phyloP scores from a whole-genome alignment of 53 echinoderm and acorn worm species.

The Paracentrotus lividus region DNA sequence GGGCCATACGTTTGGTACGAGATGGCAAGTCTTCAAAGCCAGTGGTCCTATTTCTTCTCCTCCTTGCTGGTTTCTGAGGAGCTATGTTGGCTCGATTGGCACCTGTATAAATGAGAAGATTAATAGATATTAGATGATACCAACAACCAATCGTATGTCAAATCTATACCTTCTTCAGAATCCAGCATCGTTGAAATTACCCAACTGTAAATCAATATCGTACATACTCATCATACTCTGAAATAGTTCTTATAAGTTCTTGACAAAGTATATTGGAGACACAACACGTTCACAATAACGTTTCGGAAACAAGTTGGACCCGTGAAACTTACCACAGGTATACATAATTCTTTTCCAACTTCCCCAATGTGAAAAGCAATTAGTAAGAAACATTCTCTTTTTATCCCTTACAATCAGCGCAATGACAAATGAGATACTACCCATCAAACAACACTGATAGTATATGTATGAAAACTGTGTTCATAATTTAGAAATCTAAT shows the following conservation, averaged over 20 bases:
- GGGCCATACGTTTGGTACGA: constrained; percentile 79
- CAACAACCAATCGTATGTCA: no score
- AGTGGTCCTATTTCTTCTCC: constrained; percentile 78
- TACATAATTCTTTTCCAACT: neutral
- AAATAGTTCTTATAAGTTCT: no score
- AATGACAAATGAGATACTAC: neutral
- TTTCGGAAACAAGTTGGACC: neutral
- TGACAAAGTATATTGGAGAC: no score
- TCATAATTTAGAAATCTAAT: no score
- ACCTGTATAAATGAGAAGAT: constrained; percentile 26
- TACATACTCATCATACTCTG: no score
- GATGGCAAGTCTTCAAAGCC: constrained; percentile 95
- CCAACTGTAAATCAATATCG: no score
- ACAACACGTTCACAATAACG: neutral
- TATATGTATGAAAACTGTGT: no score
- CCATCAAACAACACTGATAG: neutral
- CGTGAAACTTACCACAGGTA: neutral
- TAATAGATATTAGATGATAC: neutral
- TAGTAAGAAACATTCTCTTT: neutral
- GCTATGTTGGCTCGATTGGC: constrained; percentile 46
- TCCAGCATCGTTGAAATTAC: no score
- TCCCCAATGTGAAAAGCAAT: neutral
- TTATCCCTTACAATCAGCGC: neutral
- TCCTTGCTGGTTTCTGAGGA: constrained; percentile 60
- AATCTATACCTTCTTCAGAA: no score